Evolutionary conservation across 1,140 invertebrate species (phyloP).

Genomic region (Nasonia vitripennis): DNA sequence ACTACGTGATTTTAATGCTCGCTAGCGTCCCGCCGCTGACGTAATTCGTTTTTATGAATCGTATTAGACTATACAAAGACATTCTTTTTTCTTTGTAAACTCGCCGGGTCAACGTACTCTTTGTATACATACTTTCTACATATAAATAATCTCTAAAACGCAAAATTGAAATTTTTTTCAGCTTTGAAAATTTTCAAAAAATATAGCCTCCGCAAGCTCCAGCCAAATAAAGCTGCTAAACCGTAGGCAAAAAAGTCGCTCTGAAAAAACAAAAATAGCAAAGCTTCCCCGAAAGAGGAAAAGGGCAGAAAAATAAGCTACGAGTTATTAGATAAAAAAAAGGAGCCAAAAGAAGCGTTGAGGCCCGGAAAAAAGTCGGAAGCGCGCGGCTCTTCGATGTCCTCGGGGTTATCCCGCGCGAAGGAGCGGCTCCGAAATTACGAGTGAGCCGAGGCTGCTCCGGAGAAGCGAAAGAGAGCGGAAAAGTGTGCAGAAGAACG

Average conservation of each 20-base stretch:
- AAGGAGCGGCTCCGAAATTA: constrained; percentile 32
- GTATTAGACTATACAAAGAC: too few species aligned
- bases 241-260: neutral
- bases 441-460: neutral
- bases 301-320: constrained; percentile 27
- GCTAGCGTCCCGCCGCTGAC: too few species aligned
- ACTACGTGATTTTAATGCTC: constrained; percentile 7
- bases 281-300: neutral
- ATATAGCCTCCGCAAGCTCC: neutral
- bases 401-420: neutral
- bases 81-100: too few species aligned
- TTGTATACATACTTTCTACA: too few species aligned
- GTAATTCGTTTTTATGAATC: too few species aligned
- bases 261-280: neutral
- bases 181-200: neutral
- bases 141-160: too few species aligned
- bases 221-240: neutral
- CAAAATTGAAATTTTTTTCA: too few species aligned
- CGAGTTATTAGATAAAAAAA: constrained; percentile 41
- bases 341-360: constrained; percentile 7
- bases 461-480: neutral
- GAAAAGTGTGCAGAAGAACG: neutral
- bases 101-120: too few species aligned
- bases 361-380: constrained; percentile 16
- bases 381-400: constrained; percentile 31